Conservation (phyloP, 1,140 invertebrate species). For the Meloidogyne hapla region DNA sequence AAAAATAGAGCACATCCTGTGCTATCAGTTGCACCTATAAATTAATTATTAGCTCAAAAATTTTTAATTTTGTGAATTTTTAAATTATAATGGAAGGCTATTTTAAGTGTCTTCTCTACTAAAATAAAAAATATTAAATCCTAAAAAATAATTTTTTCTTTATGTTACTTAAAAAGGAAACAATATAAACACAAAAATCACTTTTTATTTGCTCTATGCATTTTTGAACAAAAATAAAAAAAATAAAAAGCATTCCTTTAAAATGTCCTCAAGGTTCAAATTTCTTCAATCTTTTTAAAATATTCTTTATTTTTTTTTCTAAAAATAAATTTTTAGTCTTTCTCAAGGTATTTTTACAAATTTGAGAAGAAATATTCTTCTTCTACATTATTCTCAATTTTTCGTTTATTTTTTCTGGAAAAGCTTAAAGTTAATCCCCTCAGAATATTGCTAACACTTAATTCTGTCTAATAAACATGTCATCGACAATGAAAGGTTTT, state of each 20-base stretch:
- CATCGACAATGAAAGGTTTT: neutral
- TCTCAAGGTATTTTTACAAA: neutral
- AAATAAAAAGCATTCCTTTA: neutral
- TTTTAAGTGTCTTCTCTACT: too few species aligned
- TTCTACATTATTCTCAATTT: neutral
- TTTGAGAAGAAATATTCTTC: neutral
- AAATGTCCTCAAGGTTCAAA: neutral
- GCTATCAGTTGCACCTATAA: too few species aligned
- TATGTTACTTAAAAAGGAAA: neutral
- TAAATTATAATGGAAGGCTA: too few species aligned
- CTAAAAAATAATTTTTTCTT: neutral
- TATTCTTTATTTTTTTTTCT: neutral
- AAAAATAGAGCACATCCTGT: too few species aligned
- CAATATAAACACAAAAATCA: neutral
- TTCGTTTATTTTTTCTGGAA: neutral
- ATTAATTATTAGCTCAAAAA: too few species aligned
- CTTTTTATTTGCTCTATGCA: neutral
- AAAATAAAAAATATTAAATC: neutral
- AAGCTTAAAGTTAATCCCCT: neutral
- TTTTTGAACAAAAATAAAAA: neutral
- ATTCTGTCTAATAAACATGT: neutral
- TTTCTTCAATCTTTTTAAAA: neutral
- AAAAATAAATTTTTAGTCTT: neutral
- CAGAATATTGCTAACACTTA: neutral
- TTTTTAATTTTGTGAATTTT: too few species aligned